Evolutionary conservation across 2,113 vertebrate genomes (phyloP).

Genomic region (Pelobates fuscus): DNA sequence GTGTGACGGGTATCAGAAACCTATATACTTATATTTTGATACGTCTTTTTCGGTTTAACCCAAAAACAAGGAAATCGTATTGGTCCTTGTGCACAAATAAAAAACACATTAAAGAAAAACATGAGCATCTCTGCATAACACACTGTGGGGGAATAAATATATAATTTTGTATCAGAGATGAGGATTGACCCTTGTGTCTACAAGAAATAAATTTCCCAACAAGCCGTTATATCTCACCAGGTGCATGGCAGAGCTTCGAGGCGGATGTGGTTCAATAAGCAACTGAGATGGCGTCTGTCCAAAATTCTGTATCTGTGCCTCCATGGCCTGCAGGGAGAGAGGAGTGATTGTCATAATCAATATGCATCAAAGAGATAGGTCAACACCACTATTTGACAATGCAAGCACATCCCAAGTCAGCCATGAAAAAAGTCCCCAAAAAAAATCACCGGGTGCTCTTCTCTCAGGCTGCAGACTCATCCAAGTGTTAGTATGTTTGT

Average conservation of each 20-base stretch:
- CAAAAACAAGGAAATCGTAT: too few relatives aligned
- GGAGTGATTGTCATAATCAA: slow-evolving; percentile 86
- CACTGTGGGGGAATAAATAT: neutral
- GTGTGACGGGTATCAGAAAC: too few relatives aligned
- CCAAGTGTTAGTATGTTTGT: slow-evolving; percentile 91
- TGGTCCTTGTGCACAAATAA: too few relatives aligned
- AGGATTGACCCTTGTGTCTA: slow-evolving; percentile 38
- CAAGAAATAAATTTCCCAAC: slow-evolving; percentile 61
- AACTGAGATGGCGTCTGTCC: slow-evolving; percentile 99
- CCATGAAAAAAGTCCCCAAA: slow-evolving; percentile 82
- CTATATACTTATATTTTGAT: too few relatives aligned
- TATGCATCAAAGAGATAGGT: slow-evolving; percentile 88
- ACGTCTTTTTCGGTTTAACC: too few relatives aligned
- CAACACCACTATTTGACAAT: slow-evolving; percentile 86
- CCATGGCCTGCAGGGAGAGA: slow-evolving; percentile 88
- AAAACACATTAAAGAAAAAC: too few relatives aligned
- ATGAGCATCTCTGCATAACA: neutral
- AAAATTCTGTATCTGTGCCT: slow-evolving; percentile 95
- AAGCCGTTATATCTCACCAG: slow-evolving; percentile 86
- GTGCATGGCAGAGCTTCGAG: slow-evolving; percentile 99
- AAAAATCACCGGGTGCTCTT: slow-evolving; percentile 71
- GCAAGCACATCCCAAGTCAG: slow-evolving; percentile 90
- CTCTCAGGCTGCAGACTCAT: slow-evolving; percentile 86
- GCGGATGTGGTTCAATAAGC: slow-evolving; percentile 99
- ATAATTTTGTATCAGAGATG: neutral